Percentiles rank a stretch among this genome's conserved stretches.
Conservation (phyloP, 2,113 vertebrate genomes). For the Furnarius figulus region DNA sequence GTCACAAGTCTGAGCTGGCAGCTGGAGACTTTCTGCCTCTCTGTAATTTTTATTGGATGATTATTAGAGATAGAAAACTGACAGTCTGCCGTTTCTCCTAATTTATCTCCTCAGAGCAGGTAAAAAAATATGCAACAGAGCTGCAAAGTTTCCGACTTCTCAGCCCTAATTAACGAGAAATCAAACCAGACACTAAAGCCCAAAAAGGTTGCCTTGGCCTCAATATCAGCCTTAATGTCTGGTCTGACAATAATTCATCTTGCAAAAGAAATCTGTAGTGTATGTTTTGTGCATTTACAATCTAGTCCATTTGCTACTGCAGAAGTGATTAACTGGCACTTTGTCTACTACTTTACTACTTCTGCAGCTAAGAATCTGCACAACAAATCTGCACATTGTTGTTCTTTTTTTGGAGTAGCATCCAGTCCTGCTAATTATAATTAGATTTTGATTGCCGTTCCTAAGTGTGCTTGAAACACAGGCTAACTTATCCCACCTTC, state of each 20-base stretch:
- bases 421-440: neutral
- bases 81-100: neutral
- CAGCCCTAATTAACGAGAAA: slow-evolving; percentile 6
- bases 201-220: neutral
- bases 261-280: neutral
- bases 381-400: neutral
- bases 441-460: slow-evolving; percentile 9
- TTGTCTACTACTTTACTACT: neutral
- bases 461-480: neutral
- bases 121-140: neutral
- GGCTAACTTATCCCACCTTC: neutral
- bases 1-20: neutral
- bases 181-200: neutral
- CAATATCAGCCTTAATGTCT: neutral
- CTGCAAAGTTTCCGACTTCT: neutral
- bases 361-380: neutral
- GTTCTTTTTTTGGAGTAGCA: slow-evolving; percentile 13
- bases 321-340: neutral
- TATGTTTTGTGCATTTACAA: neutral
- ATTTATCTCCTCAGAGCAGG: neutral
- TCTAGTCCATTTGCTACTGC: neutral
- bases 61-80: neutral
- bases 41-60: neutral
- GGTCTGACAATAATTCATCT: neutral
- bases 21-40: neutral